These are phyloP conservation scores for Strix uralensis DNA, from an alignment of 2,113 vertebrate species.

Conservation along the genomic window DNA sequence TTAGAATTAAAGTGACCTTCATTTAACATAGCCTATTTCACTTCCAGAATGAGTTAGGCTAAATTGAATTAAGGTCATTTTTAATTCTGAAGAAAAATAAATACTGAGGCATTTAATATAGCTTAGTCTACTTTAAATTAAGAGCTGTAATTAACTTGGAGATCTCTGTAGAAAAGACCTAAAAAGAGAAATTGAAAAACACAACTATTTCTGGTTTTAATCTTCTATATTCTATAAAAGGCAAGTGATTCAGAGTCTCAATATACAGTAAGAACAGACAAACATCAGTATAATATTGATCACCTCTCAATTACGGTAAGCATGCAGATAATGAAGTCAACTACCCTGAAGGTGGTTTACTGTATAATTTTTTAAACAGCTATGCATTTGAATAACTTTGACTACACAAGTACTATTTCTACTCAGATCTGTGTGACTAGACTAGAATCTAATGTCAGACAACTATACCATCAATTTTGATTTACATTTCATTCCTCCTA, in stretches of 20 bases:
- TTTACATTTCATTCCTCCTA: neutral
- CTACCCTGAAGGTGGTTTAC: neutral
- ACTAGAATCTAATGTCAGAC: neutral
- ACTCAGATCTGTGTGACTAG: neutral
- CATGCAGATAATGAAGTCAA: neutral
- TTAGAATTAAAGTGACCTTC: neutral
- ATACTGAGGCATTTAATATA: neutral
- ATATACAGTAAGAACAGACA: neutral
- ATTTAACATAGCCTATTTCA: neutral
- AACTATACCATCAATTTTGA: neutral
- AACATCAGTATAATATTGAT: neutral
- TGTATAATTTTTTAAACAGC: neutral
- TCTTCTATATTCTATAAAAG: neutral
- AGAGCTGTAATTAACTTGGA: slow-evolving; percentile 22
- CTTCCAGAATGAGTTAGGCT: neutral
- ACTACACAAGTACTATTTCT: neutral
- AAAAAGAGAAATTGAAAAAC: neutral
- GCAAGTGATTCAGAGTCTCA: neutral
- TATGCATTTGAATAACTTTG: neutral
- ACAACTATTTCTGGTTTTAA: neutral
- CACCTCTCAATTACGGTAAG: neutral
- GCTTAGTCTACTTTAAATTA: slow-evolving; percentile 11
- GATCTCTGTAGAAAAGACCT: neutral
- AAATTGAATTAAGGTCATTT: slow-evolving; percentile 29
- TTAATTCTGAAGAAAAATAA: slow-evolving; percentile 38